phyloP scores from a whole-genome alignment of 1,140 invertebrate genomes.

The Drosophila oshimai region DNA sequence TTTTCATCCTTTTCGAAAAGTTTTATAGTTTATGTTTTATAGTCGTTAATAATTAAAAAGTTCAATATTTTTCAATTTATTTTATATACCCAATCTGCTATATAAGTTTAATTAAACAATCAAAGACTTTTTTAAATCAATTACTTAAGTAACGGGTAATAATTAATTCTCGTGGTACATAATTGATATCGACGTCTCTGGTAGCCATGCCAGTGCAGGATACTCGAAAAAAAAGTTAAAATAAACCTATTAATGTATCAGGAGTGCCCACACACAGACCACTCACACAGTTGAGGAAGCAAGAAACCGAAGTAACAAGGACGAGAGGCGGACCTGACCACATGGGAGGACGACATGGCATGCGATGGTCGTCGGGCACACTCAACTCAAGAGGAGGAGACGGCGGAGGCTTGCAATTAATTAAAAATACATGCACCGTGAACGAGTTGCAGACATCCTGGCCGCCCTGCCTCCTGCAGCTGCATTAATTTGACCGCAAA shows the following conservation, averaged over 20 bases:
- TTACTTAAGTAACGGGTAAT: not conserved
- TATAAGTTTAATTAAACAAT: too few relatives aligned
- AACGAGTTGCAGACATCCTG: slow-evolving; percentile 61
- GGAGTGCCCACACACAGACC: slow-evolving; percentile 1
- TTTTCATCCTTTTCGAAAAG: too few relatives aligned
- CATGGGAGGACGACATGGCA: slow-evolving; percentile 44
- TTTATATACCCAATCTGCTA: too few relatives aligned
- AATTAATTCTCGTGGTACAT: not conserved
- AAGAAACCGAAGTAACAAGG: slow-evolving; percentile 3
- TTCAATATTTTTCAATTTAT: too few relatives aligned
- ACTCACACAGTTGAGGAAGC: not conserved
- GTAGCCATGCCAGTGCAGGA: not conserved
- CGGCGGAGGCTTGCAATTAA: slow-evolving; percentile 61
- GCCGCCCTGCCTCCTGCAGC: not conserved
- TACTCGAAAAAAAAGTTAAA: slow-evolving; percentile 10
- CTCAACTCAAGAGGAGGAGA: slow-evolving; percentile 11
- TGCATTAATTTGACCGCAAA: slow-evolving; percentile 68
- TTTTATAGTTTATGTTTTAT: too few relatives aligned
- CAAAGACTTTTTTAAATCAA: not conserved
- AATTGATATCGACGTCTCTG: not conserved
- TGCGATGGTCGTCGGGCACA: slow-evolving; percentile 18
- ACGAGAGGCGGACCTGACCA: slow-evolving; percentile 12
- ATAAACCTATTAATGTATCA: slow-evolving; percentile 38
- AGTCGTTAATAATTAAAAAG: too few relatives aligned
- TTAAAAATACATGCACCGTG: slow-evolving; percentile 77